phyloP scores from a whole-genome alignment of 2,113 vertebrate species.

The Lophochroa leadbeateri region DNA sequence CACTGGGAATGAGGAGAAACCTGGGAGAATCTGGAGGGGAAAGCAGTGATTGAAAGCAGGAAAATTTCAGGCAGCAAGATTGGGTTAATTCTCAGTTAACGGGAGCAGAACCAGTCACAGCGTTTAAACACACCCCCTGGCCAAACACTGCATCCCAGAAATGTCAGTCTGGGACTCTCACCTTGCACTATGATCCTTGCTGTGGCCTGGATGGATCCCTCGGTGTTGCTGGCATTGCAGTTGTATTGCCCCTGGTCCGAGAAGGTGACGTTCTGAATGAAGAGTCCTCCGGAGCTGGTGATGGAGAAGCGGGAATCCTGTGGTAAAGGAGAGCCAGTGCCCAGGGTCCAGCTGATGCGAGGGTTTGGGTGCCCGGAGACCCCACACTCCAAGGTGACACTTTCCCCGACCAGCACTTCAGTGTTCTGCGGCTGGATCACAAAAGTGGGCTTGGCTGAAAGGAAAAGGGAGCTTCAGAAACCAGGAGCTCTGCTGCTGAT shows the following conservation, averaged over 20 bases:
- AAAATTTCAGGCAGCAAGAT: background rate
- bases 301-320: constrained; percentile 81
- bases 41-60: background rate
- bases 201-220: constrained; percentile 86
- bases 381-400: constrained; percentile 91
- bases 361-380: constrained; percentile 89
- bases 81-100: background rate
- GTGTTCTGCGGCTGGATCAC: constrained; percentile 93
- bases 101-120: background rate
- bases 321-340: constrained; percentile 81
- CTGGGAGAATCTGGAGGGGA: constrained; percentile 79
- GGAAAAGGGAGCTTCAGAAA: background rate
- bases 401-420: constrained; percentile 88
- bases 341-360: constrained; percentile 84
- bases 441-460: constrained; percentile 86
- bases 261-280: constrained; percentile 86
- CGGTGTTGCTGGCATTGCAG: constrained; percentile 87
- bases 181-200: constrained; percentile 91
- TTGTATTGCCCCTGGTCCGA: constrained; percentile 86
- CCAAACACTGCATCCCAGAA: background rate
- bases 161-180: constrained; percentile 19
- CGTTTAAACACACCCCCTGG: background rate
- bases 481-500: background rate
- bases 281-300: constrained; percentile 88
- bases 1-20: constrained; percentile 81